These are phyloP conservation scores for Rattus norvegicus DNA, from an alignment of 2,113 vertebrate genomes.

Conservation along the genomic window DNA sequence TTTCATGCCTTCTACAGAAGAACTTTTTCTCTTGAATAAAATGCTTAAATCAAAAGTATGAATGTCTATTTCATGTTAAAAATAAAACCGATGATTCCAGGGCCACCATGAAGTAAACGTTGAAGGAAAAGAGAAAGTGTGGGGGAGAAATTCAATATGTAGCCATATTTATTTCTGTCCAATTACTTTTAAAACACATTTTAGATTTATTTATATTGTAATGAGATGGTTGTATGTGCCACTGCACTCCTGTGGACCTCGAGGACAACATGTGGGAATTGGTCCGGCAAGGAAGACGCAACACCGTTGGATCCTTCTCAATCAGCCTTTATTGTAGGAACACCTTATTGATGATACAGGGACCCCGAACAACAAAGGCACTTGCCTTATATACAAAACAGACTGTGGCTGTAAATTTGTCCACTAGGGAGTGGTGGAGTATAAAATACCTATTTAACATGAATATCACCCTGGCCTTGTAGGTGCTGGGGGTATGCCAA, in stretches of 20 bases:
- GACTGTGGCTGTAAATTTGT: too few species aligned
- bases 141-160: neutral
- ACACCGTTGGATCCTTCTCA: too few species aligned
- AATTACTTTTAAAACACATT: neutral
- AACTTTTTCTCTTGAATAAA: slow-evolving; percentile 58
- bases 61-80: slow-evolving; percentile 51
- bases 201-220: neutral
- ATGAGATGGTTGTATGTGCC: neutral
- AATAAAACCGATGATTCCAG: slow-evolving; percentile 54
- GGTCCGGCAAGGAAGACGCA: too few species aligned
- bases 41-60: slow-evolving; percentile 49
- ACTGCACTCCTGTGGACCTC: neutral
- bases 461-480: too few species aligned
- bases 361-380: too few species aligned
- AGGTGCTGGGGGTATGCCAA: too few species aligned
- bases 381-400: too few species aligned
- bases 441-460: too few species aligned
- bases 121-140: slow-evolving; percentile 13
- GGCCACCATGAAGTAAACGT: neutral
- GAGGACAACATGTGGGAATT: neutral
- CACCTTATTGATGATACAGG: too few species aligned
- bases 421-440: too few species aligned
- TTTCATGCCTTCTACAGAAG: slow-evolving; percentile 59
- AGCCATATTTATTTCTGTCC: neutral
- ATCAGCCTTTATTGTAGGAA: too few species aligned